These are phyloP conservation scores for Choloepus didactylus DNA, from an alignment of 2,797 vertebrate species.

Conservation along the genomic window DNA sequence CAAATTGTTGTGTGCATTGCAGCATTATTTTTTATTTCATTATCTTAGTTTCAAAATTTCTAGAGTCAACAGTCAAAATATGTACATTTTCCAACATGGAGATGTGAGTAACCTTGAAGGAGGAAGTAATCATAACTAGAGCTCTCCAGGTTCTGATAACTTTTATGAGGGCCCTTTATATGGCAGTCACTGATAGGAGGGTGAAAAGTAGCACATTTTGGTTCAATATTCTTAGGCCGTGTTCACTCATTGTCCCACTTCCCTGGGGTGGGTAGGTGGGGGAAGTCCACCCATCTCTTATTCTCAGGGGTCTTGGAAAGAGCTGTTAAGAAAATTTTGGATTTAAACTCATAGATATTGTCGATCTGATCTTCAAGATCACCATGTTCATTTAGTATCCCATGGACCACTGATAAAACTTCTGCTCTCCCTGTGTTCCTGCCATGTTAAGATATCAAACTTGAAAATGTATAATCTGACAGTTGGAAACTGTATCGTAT, in stretches of 20 bases:
- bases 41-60: background rate
- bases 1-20: background rate
- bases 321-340: constrained; percentile 3
- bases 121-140: background rate
- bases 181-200: background rate
- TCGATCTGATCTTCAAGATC: background rate
- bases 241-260: background rate
- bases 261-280: background rate
- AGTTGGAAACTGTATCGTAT: background rate
- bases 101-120: background rate
- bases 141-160: fast-evolving
- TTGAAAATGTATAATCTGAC: background rate
- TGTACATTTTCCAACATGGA: background rate
- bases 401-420: background rate
- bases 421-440: background rate
- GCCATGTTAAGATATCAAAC: background rate
- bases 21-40: background rate
- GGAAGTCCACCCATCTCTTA: background rate
- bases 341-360: background rate
- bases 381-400: background rate
- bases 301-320: background rate
- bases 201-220: background rate
- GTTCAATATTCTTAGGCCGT: background rate
- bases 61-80: constrained; percentile 14
- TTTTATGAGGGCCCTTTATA: background rate